Evolutionary conservation across 2,888 invertebrate genomes (phyloP).

Genomic region (Sinhomidia bicolor): DNA sequence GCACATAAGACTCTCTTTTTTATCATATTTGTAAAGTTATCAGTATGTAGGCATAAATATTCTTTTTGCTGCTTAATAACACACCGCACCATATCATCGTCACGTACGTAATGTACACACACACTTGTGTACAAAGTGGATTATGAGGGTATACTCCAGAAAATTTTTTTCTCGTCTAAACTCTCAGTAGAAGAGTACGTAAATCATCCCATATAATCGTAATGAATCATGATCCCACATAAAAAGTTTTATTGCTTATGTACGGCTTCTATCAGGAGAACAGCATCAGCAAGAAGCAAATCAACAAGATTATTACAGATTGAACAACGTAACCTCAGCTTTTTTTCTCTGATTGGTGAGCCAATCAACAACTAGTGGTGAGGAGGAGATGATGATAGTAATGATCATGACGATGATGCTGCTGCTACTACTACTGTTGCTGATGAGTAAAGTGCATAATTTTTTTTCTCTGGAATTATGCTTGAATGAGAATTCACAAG

Average conservation of each 20-base stretch:
- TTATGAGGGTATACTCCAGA: slow-evolving; percentile 23
- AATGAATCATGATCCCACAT: slow-evolving; percentile 52
- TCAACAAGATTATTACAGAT: not conserved
- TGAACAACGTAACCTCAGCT: not conserved
- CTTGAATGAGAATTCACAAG: slow-evolving; percentile 44
- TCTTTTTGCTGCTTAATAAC: not conserved
- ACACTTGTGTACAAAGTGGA: not conserved
- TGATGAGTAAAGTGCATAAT: slow-evolving; percentile 37
- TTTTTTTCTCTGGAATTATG: slow-evolving; percentile 40
- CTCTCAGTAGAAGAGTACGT: not conserved
- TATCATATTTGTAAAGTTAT: not conserved
- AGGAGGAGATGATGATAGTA: not conserved
- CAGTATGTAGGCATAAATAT: not conserved
- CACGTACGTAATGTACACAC: not conserved
- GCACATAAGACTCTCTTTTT: not conserved
- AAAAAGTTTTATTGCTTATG: slow-evolving; percentile 28
- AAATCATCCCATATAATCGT: slow-evolving; percentile 21
- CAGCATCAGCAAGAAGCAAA: not conserved
- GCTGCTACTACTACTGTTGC: not conserved
- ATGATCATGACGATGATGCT: slow-evolving; percentile 4
- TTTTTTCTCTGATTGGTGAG: slow-evolving; percentile 36
- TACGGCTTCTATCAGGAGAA: not conserved
- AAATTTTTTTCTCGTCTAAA: not conserved
- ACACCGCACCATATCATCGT: no score
- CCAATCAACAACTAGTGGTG: slow-evolving; percentile 38